Evolutionary conservation across 2,797 vertebrate species (phyloP), one percentile per base, ranked within the genome.

Genomic region (Pangasius sanitwongsei): DNA sequence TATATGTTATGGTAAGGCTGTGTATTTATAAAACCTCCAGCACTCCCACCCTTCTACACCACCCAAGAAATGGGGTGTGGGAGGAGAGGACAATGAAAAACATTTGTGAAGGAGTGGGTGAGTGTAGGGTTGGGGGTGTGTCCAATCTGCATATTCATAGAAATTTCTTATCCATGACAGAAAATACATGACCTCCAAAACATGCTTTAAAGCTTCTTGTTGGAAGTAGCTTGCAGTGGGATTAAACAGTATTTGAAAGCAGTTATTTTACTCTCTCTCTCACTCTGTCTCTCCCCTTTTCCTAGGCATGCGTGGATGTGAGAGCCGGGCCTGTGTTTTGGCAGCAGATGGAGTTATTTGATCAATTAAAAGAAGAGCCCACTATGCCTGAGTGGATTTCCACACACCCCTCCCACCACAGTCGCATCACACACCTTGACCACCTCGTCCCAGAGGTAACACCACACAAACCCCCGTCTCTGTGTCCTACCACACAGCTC

Each of bases 341-440:
- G 98, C 97, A 97, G 92, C 97, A 98, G 93, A 97, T 99, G 97
- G 97, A 98, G 78, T 87, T 98, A 82, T 89, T 89, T 69, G 96
- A 97, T 61, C 91, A 87, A 85, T 91, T 97, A 65, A 93, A 82
- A 0, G 97, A 96, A 28, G 94, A 96, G 55, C 94, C 94, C 31
- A 94, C 77, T 87, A 1, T 97, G 50, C 98, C 98, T 0, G 97
- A 99, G 94, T 99, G 98, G 98, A 94, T 99, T 67, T 99, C 98
- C 89, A 99, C 99, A 4, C 99, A 99, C 91, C 98, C 98, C 1
- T 98, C 98, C 2, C 97, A 99, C 89, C 97, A 93, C 80, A 98
- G 97, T 91, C 96, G 98, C 89, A 95, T 94, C 23, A 93, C 95
- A 80, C 95, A 96, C 89, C 92, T 99, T 92, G 96, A 99, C 67